Evolutionary conservation across 2,113 vertebrate genomes (phyloP).

Genomic region (Dasyprocta punctata): DNA sequence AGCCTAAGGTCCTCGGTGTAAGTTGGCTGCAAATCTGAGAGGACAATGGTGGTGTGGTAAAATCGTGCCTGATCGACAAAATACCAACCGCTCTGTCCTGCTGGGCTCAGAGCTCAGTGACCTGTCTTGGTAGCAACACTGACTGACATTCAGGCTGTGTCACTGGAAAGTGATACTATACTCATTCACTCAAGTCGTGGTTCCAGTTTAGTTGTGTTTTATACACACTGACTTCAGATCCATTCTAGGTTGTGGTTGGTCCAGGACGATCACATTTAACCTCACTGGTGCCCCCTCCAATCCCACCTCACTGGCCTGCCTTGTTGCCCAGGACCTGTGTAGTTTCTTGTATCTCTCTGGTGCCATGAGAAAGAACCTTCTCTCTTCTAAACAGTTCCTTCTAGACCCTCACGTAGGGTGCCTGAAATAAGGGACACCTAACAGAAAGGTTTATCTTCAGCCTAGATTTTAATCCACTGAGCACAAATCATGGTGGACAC

Average conservation of each 20-base stretch:
- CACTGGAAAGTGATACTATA: background rate
- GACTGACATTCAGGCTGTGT: background rate
- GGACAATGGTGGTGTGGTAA: background rate
- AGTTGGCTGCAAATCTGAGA: background rate
- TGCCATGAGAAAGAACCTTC: background rate
- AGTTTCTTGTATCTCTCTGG: background rate
- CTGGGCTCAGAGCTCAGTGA: background rate
- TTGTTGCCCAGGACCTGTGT: background rate
- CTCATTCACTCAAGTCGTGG: background rate
- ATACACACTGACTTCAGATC: background rate
- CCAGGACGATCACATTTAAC: background rate
- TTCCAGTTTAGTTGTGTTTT: background rate
- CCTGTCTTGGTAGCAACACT: too few relatives aligned
- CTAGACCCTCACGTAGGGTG: background rate
- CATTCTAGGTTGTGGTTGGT: background rate
- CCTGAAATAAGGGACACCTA: background rate
- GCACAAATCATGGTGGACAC: background rate
- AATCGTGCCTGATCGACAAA: background rate
- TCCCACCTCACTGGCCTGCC: background rate
- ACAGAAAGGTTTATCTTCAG: background rate
- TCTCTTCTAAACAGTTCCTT: background rate
- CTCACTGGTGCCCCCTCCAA: background rate
- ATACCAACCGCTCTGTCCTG: background rate
- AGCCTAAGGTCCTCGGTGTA: conserved; percentile 70
- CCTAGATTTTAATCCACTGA: background rate